Conservation (phyloP, 2,113 vertebrate genomes). For the Bubalus kerabau region DNA sequence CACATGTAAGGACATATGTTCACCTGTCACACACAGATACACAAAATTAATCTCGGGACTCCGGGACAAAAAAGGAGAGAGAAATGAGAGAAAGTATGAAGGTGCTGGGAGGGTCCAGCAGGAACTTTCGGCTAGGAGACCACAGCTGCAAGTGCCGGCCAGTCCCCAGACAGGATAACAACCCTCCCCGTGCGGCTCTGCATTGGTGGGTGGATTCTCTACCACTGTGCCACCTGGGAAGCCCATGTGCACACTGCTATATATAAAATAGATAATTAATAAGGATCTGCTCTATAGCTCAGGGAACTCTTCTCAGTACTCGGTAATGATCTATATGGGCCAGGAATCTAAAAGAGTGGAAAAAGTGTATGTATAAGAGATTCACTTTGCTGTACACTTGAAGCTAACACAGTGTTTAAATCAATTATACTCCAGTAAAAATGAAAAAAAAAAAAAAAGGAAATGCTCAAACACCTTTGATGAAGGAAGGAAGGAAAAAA, state of each 20-base stretch:
- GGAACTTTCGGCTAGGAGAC: neutral
- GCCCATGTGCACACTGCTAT: neutral
- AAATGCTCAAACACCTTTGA: neutral
- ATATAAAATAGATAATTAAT: neutral
- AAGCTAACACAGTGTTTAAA: neutral
- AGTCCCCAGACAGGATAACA: neutral
- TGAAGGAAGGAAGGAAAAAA: too few species aligned
- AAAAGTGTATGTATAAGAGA: neutral
- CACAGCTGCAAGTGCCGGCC: neutral
- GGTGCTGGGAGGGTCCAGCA: fast-evolving
- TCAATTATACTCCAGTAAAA: neutral
- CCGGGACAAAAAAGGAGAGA: neutral
- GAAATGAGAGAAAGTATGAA: neutral
- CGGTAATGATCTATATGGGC: neutral
- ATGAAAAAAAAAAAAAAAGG: neutral
- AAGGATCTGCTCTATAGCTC: neutral
- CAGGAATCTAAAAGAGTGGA: neutral
- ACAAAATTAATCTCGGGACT: neutral
- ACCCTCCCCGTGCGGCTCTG: neutral
- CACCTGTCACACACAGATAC: neutral
- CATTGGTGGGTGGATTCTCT: neutral
- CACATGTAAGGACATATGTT: neutral
- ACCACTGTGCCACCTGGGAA: neutral
- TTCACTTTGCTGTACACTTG: neutral
- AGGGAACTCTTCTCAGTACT: neutral